Evolutionary conservation across 2,797 vertebrate genomes (phyloP), one percentile per base, ranked within the genome.

Genomic region (Tamandua tetradactyla): DNA sequence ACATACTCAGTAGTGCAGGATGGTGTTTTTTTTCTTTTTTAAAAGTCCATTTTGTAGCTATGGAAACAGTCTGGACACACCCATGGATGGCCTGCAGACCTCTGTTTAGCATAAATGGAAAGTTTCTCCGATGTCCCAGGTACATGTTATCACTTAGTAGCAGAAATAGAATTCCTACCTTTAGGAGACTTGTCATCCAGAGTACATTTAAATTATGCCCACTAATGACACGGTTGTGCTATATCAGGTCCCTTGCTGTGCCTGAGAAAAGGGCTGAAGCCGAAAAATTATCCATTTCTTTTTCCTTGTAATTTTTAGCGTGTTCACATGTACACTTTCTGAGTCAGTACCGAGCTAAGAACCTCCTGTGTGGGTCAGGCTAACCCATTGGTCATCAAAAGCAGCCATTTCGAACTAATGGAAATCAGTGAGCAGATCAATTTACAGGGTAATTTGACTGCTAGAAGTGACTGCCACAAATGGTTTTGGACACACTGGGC

Each of bases 321-420:
- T 59, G n/a, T 86, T 47, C 25, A 71, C 0, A 2, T 52, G 15
- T 27, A 76, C 42, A 61, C 40, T 75, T 78, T 69, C 55, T 94
- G 35, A 88, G 55, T 66, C 69, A 89, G 25, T 62, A 62, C 6
- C 42, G 64, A 95, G 72, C 35, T 75, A 64, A 96, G 49, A 91
- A 68, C 18, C 71, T 80, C n/a, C 87, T 75, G 52, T 61, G 14
- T 85, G 30, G 55, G 62, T 87, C 75, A 79, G 30, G 8, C 37
- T 64, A 94, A 90, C 5, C 17, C 40, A 27, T 83, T 89, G 72
- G 25, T 91, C 52, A n/a, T 93, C 57, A 55, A 87, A 91, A 95
- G 49, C 61, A 84, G 59, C 71, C 91, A n/a, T 93, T 86, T 92
- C 42, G 87, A 91, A 78, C 40, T 57, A 87, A 49, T 90, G 64